Evolutionary conservation across 2,113 vertebrate genomes (phyloP), one percentile per base, ranked within the genome.

Genomic region (Coreoperca whiteheadi): DNA sequence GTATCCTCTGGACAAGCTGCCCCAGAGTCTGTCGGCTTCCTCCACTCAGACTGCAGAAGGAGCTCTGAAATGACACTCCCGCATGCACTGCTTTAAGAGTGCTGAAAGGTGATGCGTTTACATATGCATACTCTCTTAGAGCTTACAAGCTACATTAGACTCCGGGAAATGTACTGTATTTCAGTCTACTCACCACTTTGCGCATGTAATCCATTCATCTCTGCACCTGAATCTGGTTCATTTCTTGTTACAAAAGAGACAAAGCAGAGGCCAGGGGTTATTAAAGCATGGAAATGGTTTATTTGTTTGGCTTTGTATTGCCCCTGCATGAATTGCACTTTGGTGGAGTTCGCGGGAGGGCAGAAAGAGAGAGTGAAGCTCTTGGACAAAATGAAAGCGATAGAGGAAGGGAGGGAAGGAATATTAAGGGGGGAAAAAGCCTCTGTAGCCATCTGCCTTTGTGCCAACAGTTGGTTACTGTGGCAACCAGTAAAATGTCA

Each of bases 401-500:
- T 32, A 56, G 69, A 81, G 57, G 48, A 61, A 51, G 53, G 43
- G 39, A 43, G 48, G 46, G 41, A 28, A 48, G 66, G 32, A 46
- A 43, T 30, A 6, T 39, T 10, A 0, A 10, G 15, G 20, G 76
- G 60, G 32, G 37, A 21, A 34, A 69, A 73, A 28, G 80, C 3
- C 60, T 86, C 79, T 79, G 84, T 83, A 83, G 82, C 88, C 90
- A 91, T 92, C 88, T 94, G 90, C 82, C 79, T 91, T 84, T 91
- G 81, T 91, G 87, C 86, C 78, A 86, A 92, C 91, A 87, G 82
- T 84, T 89, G 89, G 93, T 95, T 94, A 90, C 95, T 91, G 92
- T 92, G 93, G 93, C 89, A 95, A 95, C 94, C 90, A 88, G 87
- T 92, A 91, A 94, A 94, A 94, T 89, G 92, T 89, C 81, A 94